phyloP scores from a whole-genome alignment of 2,113 vertebrate genomes.

The Serinus canaria region DNA sequence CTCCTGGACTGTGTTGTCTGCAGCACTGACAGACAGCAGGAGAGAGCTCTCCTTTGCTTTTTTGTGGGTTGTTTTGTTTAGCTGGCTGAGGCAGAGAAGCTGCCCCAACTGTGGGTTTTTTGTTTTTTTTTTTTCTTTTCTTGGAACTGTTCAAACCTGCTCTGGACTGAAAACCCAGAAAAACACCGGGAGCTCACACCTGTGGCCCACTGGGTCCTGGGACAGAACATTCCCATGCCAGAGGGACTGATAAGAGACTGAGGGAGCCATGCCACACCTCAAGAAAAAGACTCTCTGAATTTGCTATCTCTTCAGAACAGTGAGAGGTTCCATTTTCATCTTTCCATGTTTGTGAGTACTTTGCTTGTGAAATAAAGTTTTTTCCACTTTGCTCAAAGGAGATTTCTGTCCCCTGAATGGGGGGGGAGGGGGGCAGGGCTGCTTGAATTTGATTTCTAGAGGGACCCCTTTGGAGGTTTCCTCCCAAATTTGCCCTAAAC shows the following conservation, averaged over 20 bases:
- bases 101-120: background rate
- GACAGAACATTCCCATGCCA: fast-evolving
- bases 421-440: too few species aligned
- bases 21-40: fast-evolving
- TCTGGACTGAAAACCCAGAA: background rate
- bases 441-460: background rate
- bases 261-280: fast-evolving
- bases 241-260: background rate
- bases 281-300: background rate
- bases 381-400: background rate
- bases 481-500: background rate
- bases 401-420: background rate
- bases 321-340: background rate
- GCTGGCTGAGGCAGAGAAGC: background rate
- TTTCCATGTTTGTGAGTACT: background rate
- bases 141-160: background rate
- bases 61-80: background rate
- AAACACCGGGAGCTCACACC: fast-evolving
- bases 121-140: background rate
- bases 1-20: background rate
- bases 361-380: background rate
- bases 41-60: background rate
- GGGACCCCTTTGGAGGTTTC: background rate
- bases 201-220: background rate
- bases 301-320: background rate